A percentile compares a stretch with the other conserved stretches of the same genome.
Conservation (phyloP, 2,797 vertebrate genomes). For the Rhincodon typus region DNA sequence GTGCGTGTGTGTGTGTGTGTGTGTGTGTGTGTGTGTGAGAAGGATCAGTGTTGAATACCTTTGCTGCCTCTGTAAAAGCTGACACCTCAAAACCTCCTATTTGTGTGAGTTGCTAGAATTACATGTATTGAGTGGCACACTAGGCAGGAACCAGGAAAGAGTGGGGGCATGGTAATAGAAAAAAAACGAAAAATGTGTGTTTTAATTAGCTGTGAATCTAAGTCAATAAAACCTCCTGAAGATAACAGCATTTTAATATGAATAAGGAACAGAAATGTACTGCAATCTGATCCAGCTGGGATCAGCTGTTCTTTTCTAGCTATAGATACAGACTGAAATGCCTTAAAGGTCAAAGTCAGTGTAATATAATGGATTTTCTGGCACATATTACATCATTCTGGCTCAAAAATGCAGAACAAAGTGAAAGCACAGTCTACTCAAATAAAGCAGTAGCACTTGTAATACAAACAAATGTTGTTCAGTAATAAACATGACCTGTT, state of each 20-base stretch:
- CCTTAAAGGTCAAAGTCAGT: constrained; percentile 1
- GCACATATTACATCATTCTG: constrained; percentile 8
- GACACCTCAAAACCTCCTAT: not conserved
- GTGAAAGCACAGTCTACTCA: not conserved
- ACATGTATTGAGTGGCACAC: not conserved
- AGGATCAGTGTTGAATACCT: not conserved
- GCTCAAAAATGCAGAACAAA: not conserved
- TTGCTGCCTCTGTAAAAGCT: not conserved
- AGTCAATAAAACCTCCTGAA: constrained; percentile 2
- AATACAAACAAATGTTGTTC: constrained; percentile 5
- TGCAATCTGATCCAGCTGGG: constrained; percentile 6
- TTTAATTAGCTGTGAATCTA: constrained; percentile 14
- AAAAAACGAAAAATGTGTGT: not conserved
- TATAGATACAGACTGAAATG: constrained; percentile 15
- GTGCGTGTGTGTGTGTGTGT: too few relatives aligned
- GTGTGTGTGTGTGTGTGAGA: not conserved
- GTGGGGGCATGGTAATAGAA: not conserved
- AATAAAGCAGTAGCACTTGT: not conserved
- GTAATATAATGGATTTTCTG: constrained; percentile 35
- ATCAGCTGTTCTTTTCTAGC: constrained; percentile 25
- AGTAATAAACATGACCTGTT: not conserved
- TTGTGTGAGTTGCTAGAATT: not conserved
- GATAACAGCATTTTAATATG: constrained; percentile 1
- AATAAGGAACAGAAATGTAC: constrained; percentile 16
- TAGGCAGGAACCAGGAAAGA: not conserved